Evolutionary conservation across 2,888 invertebrate species (phyloP), one percentile per base, ranked within the genome.

Genomic region (Cyaniris semiargus): DNA sequence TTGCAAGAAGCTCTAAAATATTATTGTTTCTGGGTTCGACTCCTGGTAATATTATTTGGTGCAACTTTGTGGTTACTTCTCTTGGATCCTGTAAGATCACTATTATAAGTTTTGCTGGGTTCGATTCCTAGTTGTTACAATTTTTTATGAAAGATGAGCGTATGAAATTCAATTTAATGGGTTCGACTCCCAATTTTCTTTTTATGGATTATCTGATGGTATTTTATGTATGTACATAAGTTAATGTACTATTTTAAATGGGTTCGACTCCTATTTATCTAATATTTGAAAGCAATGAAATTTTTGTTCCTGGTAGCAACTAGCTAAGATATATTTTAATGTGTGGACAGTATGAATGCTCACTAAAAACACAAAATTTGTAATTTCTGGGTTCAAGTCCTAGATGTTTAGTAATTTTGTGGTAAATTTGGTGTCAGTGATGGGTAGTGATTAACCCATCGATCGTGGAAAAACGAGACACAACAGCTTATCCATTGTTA

Each of bases 221-320:
- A 44, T 44, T 13, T 5, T 10, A 15, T 27, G 44, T 10, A 44
- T 44, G 34, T 27, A 70, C 53, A 53, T 53, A 31, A 27, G 23
- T 70, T 70, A 15, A 23, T 70, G 23, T 23, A 70, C 58, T 58
- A 21, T 10, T 23, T 70, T 23, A 58, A 10, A 44, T 70, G 79
- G 76, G 79, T 79, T 82, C 76, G 77, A 81, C 48, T 80, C 80
- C 78, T 48, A 77, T 15, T 13, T 48, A 48, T 48, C 15, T 48
- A 48, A 48, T 15, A 48, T 48, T 15, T 48, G 48, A 48, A 48
- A 15, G 48, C 15, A 48, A 15, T 4, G 15, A 48, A 3, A 48
- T 15, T 13, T 48, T 48, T 48, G 48, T 15, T 3, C 48, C 8
- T 34, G 7, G 34, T 34, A 44, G 13, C 10, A 13, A 0, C 10